Percentiles rank a stretch among this genome's conserved stretches.
These are phyloP conservation scores for Camponotus floridanus DNA, from an alignment of 1,140 invertebrate genomes.

Conservation along the genomic window DNA sequence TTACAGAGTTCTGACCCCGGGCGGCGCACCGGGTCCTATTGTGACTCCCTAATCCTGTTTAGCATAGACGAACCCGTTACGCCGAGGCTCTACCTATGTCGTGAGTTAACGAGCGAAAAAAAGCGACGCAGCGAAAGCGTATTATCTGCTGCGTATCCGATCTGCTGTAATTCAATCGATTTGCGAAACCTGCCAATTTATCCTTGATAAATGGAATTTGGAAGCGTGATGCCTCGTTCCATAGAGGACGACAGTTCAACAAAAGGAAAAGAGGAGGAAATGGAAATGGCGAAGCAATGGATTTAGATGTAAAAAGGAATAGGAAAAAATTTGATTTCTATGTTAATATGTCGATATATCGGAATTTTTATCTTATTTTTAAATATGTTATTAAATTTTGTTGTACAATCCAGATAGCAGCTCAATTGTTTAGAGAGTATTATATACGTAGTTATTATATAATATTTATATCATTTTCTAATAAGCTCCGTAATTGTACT, in stretches of 20 bases:
- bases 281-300: not conserved
- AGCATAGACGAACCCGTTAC: slow-evolving; percentile 51
- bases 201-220: no score
- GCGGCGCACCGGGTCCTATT: slow-evolving; percentile 36
- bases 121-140: not conserved
- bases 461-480: not conserved
- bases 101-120: slow-evolving; percentile 48
- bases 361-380: not conserved
- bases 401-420: not conserved
- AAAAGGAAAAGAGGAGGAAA: no score
- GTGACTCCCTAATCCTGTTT: slow-evolving; percentile 60
- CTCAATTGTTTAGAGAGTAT: not conserved
- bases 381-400: not conserved
- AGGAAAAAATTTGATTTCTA: not conserved
- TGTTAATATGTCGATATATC: not conserved
- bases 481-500: no score
- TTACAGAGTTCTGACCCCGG: slow-evolving; percentile 53
- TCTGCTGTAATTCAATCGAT: slow-evolving; percentile 3
- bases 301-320: not conserved
- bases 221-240: no score
- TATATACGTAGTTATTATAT: not conserved
- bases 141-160: no score
- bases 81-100: slow-evolving; percentile 9
- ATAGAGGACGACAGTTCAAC: no score
- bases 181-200: no score